Evolutionary conservation across 2,888 invertebrate genomes (phyloP).

Genomic region (Caenorhabditis sp.): DNA sequence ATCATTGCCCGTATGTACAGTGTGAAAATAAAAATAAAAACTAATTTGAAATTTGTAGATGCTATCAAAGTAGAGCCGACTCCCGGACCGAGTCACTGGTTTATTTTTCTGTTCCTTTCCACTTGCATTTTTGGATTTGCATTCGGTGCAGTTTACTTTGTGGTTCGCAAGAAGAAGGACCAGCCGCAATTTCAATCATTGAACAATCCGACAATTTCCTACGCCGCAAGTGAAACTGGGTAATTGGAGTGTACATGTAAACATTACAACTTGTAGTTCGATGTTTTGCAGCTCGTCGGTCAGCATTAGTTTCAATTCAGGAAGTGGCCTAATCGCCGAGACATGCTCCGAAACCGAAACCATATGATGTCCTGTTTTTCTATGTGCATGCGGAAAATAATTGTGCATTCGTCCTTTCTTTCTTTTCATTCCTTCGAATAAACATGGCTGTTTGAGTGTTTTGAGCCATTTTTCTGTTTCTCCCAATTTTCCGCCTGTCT

Average conservation of each 20-base stretch:
- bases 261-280: constrained; percentile 4
- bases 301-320: constrained; percentile 13
- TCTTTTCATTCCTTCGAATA: constrained; percentile 6
- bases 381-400: not conserved
- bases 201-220: constrained; percentile 35
- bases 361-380: constrained; percentile 3
- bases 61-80: too few relatives aligned
- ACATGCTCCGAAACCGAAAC: not conserved
- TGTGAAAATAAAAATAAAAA: not conserved
- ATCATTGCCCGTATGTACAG: constrained; percentile 31
- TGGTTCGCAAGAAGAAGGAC: constrained; percentile 1
- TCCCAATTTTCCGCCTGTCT: not conserved
- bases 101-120: not conserved
- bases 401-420: not conserved
- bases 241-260: constrained; percentile 5
- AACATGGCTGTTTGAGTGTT: not conserved
- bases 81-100: not conserved
- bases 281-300: constrained; percentile 22
- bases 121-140: not conserved
- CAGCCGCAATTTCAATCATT: constrained; percentile 12
- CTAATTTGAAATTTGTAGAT: not conserved
- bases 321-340: not conserved
- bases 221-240: constrained; percentile 23
- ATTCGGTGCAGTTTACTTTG: not conserved
- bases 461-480: not conserved